These are phyloP conservation scores for Columbina picui DNA, from an alignment of 2,113 vertebrate genomes.

Conservation along the genomic window DNA sequence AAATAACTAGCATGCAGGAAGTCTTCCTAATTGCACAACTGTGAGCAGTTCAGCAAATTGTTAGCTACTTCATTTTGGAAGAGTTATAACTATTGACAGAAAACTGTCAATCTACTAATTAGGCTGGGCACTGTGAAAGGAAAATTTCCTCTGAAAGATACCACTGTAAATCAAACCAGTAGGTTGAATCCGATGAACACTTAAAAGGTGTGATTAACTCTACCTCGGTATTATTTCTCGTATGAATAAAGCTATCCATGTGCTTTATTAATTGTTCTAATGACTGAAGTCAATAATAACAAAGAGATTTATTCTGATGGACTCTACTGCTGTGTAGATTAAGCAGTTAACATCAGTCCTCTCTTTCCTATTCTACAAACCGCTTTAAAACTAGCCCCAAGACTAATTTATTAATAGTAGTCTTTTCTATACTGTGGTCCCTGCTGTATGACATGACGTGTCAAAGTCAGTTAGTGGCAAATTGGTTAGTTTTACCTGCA, in stretches of 20 bases:
- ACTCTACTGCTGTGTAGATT: neutral
- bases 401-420: neutral
- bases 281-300: neutral
- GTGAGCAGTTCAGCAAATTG: neutral
- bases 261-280: neutral
- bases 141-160: neutral
- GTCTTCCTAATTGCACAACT: neutral
- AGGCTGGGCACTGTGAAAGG: neutral
- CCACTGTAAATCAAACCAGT: neutral
- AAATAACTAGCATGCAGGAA: neutral
- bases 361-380: neutral
- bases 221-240: neutral
- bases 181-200: neutral
- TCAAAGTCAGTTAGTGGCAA: neutral
- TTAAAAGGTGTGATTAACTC: neutral
- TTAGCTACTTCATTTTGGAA: slow-evolving; percentile 7
- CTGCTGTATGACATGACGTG: neutral
- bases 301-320: neutral
- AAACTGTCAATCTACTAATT: slow-evolving; percentile 33
- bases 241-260: neutral
- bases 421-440: neutral
- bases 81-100: neutral
- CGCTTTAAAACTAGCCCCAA: neutral
- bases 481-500: neutral
- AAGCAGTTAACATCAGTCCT: neutral